Evolutionary conservation across 2,888 invertebrate species (phyloP).

Genomic region (Mellilla xanthometata): DNA sequence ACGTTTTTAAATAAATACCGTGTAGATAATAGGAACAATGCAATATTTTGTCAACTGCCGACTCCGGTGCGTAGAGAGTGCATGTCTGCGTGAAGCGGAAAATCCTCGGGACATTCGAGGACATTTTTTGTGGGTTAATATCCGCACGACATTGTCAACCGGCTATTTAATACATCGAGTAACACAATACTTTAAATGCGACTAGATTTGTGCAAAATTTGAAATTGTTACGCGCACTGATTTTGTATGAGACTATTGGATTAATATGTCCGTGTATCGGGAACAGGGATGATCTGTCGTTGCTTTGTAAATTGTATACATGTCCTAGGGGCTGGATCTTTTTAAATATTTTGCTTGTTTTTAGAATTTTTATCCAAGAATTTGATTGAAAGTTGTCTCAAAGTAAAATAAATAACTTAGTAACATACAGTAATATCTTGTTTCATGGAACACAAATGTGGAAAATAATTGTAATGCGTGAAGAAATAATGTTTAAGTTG

Average conservation of each 20-base stretch:
- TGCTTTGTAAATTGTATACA: conserved; percentile 14
- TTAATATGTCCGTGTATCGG: conserved; percentile 56
- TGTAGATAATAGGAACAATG: conserved; percentile 80
- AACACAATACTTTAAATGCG: conserved; percentile 81
- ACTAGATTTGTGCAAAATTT: conserved; percentile 82
- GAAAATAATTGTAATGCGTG: too few species aligned
- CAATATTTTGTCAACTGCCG: conserved; percentile 83
- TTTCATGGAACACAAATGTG: too few species aligned
- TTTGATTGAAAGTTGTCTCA: too few species aligned
- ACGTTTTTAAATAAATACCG: conserved; percentile 82
- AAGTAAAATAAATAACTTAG: too few species aligned
- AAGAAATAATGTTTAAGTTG: too few species aligned
- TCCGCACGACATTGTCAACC: conserved; percentile 81
- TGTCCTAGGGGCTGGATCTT: conserved; percentile 4
- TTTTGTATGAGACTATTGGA: conserved; percentile 70
- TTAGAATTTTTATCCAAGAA: too few species aligned
- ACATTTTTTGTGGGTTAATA: conserved; percentile 82
- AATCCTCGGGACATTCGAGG: conserved; percentile 81
- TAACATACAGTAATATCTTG: too few species aligned
- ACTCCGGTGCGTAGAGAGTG: conserved; percentile 72
- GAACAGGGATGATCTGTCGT: conserved; percentile 20
- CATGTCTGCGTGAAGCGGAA: conserved; percentile 81
- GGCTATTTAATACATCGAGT: conserved; percentile 80
- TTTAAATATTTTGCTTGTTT: background rate
- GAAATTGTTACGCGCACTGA: conserved; percentile 74